Evolutionary conservation across 2,797 vertebrate genomes (phyloP), one percentile per base, ranked within the genome.

Genomic region (Hydrophis major): DNA sequence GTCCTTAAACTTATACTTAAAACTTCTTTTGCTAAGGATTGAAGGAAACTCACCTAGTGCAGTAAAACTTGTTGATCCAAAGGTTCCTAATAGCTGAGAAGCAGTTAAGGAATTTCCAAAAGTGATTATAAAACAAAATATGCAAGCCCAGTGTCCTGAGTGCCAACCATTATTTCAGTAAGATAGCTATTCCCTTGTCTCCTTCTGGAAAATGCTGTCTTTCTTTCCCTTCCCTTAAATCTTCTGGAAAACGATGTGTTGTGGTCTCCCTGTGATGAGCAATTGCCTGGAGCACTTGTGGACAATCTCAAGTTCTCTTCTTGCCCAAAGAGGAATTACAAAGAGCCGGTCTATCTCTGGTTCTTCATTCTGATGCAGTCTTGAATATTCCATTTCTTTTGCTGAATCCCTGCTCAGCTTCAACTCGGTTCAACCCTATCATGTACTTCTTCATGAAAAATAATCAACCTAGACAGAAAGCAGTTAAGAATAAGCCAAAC

Each of bases 381-480:
- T 74, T 74, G 14, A 74, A 14, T 37, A 32, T 32, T 74, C 66
- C n/a, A 69, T 37, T 37, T 74, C n/a, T 37, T 74, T 74, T 37
- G 66, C 66, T 37, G 66, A 74, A 74, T 6, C 66, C 12, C n/a
- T 74, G 16, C 16, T 74, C n/a, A 74, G 16, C 16, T 74, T 74
- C 66, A 37, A 37, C 2, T 74, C n/a, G 2, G 16, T 74, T 74
- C 66, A 94, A 96, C 88, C 96, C 94, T 28, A 12, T 96, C 91
- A 95, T 96, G 88, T 96, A 95, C 55, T 93, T 96, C 88, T 88
- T 96, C 60, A 95, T 95, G 96, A 96, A 96, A 96, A 95, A 91
- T 95, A 95, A 94, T 95, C 25, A 57, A 89, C 18, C 53, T 18
- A 13, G 50, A 2, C 22, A 20, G 37, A 59, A 69, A n/a, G 37